Evolutionary conservation across 2,888 invertebrate genomes (phyloP).

Genomic region (Phengaris alcon): DNA sequence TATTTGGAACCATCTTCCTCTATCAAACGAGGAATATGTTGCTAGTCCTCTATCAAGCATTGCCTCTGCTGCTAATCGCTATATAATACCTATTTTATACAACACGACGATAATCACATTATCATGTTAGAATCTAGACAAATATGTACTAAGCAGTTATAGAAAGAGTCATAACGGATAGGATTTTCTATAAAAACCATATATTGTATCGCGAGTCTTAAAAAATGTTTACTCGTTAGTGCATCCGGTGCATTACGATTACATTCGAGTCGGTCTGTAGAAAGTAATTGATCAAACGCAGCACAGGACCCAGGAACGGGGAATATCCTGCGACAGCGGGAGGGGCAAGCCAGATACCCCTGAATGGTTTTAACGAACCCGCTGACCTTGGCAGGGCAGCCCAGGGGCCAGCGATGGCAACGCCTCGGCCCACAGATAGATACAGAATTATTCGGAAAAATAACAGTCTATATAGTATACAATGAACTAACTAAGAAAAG

Average conservation of each 20-base stretch:
- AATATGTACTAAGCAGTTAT: slow-evolving; percentile 31
- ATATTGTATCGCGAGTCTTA: slow-evolving; percentile 57
- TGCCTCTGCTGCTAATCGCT: no score
- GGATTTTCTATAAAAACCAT: slow-evolving; percentile 61
- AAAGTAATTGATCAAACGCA: slow-evolving; percentile 68
- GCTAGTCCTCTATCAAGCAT: no score
- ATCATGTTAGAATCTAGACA: slow-evolving; percentile 31
- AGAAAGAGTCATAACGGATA: slow-evolving; percentile 55
- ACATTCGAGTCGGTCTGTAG: slow-evolving; percentile 58
- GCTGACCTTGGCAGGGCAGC: slow-evolving; percentile 72
- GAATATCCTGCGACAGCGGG: slow-evolving; percentile 65
- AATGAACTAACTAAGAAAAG: background rate
- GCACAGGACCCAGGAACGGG: slow-evolving; percentile 64
- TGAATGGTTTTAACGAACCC: slow-evolving; percentile 77
- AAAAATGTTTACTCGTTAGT: slow-evolving; percentile 75
- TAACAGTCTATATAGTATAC: background rate
- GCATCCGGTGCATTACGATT: slow-evolving; percentile 76
- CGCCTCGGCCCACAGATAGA: slow-evolving; percentile 39
- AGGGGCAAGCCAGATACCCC: slow-evolving; percentile 65
- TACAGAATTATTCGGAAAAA: slow-evolving; percentile 34
- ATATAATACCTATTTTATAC: no score
- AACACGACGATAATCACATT: background rate
- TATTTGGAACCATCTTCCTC: no score
- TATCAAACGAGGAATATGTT: no score
- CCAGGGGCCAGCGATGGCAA: slow-evolving; percentile 49